These are phyloP conservation scores for Vulpes vulpes DNA, from an alignment of 2,113 vertebrate species.

Conservation along the genomic window DNA sequence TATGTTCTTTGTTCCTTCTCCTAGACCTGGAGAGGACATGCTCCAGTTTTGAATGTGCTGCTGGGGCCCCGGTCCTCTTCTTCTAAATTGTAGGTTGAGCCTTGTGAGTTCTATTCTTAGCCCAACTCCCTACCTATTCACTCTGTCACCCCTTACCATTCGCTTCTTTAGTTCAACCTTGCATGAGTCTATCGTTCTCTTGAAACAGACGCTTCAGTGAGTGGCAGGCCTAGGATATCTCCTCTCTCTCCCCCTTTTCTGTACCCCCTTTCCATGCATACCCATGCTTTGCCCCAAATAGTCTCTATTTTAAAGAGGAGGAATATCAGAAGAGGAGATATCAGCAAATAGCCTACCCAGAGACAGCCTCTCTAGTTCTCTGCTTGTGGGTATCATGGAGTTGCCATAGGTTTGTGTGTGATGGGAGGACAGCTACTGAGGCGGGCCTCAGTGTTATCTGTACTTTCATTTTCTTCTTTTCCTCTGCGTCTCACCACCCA, in stretches of 20 bases:
- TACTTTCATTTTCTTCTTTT: background rate
- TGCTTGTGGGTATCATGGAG: background rate
- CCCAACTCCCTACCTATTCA: background rate
- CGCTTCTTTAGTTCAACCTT: background rate
- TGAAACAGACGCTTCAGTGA: background rate
- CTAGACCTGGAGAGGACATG: background rate
- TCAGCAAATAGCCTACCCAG: background rate
- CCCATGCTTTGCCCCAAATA: background rate
- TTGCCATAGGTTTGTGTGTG: background rate
- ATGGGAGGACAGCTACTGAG: background rate
- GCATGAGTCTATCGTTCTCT: fast-evolving
- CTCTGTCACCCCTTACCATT: background rate
- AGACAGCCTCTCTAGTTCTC: background rate
- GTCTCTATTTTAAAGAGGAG: background rate
- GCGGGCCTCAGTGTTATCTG: too few species aligned
- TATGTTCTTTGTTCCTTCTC: background rate
- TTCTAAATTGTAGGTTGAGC: background rate
- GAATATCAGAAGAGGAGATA: background rate
- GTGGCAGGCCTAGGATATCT: too few species aligned
- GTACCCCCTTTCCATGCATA: too few species aligned
- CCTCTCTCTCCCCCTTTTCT: background rate
- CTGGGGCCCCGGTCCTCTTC: background rate
- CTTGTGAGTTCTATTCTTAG: background rate
- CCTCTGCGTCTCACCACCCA: background rate
- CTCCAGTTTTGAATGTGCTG: background rate